Evolutionary conservation across 2,797 vertebrate genomes (phyloP), one percentile per base, ranked within the genome.

Genomic region (Denticeps clupeoides): DNA sequence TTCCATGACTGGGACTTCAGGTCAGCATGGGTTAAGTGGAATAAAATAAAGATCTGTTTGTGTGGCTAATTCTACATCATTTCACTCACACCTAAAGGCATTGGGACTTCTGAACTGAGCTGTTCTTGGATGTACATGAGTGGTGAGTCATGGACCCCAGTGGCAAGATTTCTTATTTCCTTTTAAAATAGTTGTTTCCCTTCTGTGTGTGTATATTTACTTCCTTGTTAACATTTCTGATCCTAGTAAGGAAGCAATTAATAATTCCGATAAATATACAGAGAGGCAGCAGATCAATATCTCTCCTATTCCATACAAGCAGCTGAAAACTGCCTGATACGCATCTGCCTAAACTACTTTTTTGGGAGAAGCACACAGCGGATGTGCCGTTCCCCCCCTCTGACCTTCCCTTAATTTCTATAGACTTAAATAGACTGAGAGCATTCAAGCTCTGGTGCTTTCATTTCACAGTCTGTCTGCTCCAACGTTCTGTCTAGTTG

Each of bases 221-320:
- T 46, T 69, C 67, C 47, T 55, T 63, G 71, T 13, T 53, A 64
- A 45, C 56, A 63, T 73, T 50, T 11, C 59, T 51, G 67, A 48
- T 49, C 45, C 72, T n/a, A n/a, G 77, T 18, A 74, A 60, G 64
- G 55, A 47, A 55, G 52, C 54, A 58, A 53, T 31, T 59, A 70
- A 58, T 38, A 46, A 79, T 5, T 53, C 65, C 41, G 45, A 50
- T 63, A 55, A 61, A 42, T 41, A 53, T 47, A 10, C 2, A 53
- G 51, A 58, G 44, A 49, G 65, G 71, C 59, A 70, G 69, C 67
- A 78, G 78, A 71, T 78, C 70, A 47, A 74, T 73, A 68, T 13
- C 42, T 59, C 49, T 46, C 53, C 32, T 27, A 15, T 31, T 55
- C 40, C 16, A 21, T 22, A 7, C 11, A 2, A 23, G 59, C 65